These are phyloP conservation scores for Todiramphus saurophagus DNA, from an alignment of 2,113 vertebrate genomes.

Conservation along the genomic window DNA sequence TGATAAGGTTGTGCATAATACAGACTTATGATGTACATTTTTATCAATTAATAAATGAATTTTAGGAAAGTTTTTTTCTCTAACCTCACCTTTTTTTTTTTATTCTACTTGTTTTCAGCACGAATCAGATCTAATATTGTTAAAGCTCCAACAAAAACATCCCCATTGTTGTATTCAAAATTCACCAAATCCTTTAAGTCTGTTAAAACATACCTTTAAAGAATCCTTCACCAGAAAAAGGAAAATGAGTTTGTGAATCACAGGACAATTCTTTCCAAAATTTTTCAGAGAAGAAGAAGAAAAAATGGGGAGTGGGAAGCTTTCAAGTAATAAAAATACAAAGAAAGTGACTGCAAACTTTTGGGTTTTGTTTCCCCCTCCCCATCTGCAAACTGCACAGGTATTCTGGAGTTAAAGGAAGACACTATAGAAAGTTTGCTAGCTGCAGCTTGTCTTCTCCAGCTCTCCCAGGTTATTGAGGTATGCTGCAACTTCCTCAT, in stretches of 20 bases:
- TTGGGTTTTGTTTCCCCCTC: not conserved
- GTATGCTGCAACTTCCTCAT: conserved; percentile 96
- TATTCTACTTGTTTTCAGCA: not conserved
- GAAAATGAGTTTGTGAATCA: not conserved
- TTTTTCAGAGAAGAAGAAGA: not conserved
- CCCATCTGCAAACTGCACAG: conserved; percentile 64
- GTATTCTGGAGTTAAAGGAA: conserved; percentile 92
- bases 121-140: not conserved
- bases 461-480: conserved; percentile 94
- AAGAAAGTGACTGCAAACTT: not conserved
- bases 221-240: not conserved
- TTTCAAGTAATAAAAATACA: not conserved
- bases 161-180: not conserved
- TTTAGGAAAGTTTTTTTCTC: not conserved
- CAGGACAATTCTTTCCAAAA: not conserved
- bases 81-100: not conserved
- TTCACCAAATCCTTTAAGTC: not conserved
- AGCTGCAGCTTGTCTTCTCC: conserved; percentile 92
- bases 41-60: not conserved
- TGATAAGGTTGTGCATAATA: too few species aligned
- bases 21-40: not conserved
- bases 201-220: not conserved
- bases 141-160: not conserved
- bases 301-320: fast-evolving
- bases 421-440: conserved; percentile 95